Percentiles rank a stretch among this genome's conserved stretches.
Conservation (phyloP, 2,113 vertebrate genomes). For the Cephalopterus ornatus region DNA sequence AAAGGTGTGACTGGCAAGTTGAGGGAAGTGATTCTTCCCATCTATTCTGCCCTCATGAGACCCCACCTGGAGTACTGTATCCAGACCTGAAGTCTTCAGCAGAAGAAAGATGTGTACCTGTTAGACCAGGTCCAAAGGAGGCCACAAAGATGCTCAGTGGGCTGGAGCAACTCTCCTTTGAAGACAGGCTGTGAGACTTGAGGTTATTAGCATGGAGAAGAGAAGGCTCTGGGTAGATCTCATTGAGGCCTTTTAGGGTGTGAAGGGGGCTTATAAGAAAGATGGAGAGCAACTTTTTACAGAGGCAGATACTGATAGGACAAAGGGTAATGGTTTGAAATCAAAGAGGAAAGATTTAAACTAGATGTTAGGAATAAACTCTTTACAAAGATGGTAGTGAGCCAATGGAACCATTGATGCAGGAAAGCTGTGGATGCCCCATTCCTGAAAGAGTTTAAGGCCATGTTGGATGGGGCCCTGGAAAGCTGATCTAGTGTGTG, state of each 20-base stretch:
- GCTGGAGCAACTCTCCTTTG: background rate
- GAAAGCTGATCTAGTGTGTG: background rate
- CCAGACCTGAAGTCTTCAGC: background rate
- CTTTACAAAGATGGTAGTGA: background rate
- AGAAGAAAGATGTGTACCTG: background rate
- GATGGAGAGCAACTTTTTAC: background rate
- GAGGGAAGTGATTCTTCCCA: background rate
- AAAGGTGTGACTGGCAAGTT: background rate
- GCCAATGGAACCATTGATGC: background rate
- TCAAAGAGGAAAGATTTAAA: background rate
- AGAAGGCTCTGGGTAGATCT: background rate
- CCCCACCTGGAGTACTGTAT: background rate
- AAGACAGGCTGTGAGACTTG: background rate
- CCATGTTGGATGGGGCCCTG: background rate
- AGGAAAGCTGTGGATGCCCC: background rate
- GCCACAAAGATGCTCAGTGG: background rate
- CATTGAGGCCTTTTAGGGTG: background rate
- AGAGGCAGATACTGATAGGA: background rate
- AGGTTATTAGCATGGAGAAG: background rate
- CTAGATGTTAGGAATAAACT: background rate
- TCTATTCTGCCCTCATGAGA: background rate
- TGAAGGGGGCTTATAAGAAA: background rate
- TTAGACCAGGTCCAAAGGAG: background rate
- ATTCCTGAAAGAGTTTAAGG: background rate
- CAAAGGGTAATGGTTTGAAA: background rate